phyloP scores from a whole-genome alignment of 1,140 invertebrate genomes.

The Belonocnema kinseyi region DNA sequence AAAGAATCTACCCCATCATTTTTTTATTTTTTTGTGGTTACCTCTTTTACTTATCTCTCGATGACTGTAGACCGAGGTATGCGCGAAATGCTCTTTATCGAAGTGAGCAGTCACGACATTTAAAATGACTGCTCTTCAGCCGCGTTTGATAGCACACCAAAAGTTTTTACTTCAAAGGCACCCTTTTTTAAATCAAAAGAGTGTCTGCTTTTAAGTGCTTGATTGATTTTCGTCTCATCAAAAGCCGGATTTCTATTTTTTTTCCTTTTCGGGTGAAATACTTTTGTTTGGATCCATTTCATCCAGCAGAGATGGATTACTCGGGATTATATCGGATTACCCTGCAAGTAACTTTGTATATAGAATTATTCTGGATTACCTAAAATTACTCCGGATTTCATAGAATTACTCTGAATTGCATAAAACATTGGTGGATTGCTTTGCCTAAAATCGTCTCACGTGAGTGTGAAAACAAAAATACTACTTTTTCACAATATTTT shows the following conservation, averaged over 20 bases:
- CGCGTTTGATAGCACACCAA: slow-evolving; percentile 20
- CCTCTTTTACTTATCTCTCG: slow-evolving; percentile 40
- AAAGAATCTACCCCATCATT: slow-evolving; percentile 49
- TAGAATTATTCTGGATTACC: too few species aligned
- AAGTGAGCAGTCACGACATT: slow-evolving; percentile 29
- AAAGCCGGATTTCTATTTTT: neutral
- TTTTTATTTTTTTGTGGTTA: slow-evolving; percentile 41
- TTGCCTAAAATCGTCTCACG: too few species aligned
- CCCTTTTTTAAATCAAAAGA: neutral
- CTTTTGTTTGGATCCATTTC: too few species aligned
- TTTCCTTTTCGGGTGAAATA: neutral
- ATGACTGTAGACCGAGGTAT: slow-evolving; percentile 34
- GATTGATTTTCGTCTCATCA: slow-evolving; percentile 15
- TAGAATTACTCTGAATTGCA: too few species aligned
- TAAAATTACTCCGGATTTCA: too few species aligned
- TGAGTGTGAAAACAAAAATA: too few species aligned
- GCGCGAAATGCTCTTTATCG: slow-evolving; percentile 18
- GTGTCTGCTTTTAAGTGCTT: slow-evolving; percentile 13
- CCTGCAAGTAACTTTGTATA: too few species aligned
- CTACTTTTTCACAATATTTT: too few species aligned
- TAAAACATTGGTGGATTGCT: too few species aligned
- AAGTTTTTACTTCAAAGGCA: slow-evolving; percentile 23
- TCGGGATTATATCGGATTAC: too few species aligned
- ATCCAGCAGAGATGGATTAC: too few species aligned
- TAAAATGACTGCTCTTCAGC: slow-evolving; percentile 24